Evolutionary conservation across 1,140 invertebrate species (phyloP), one percentile per base, ranked within the genome.

Genomic region (Pinna nobilis): DNA sequence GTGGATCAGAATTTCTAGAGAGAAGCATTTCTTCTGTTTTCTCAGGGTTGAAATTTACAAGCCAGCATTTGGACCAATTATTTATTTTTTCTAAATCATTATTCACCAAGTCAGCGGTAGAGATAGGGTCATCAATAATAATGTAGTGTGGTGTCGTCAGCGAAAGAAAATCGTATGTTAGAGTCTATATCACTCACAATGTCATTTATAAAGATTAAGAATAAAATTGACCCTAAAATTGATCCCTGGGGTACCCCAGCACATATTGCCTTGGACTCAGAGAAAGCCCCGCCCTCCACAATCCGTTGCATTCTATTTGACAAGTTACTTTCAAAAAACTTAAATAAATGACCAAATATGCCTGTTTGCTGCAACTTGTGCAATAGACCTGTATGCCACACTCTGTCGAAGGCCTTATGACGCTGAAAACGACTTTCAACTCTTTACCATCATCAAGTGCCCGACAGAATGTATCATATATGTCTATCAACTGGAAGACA

Each of bases 141-240:
- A 49, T 49, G 20, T 64, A 64, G n/a, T 44, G 61, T 30, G 20
- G 61, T 64, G 41, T 64, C 39, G 32, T 64, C 39, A 18, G 61
- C 61, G 28, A 64, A n/a, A n/a, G n/a, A 64, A 4, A 64, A 18
- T 49, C 44, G 44, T 11, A 64, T 64, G 28, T 44, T 64, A 23
- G 20, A 44, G 32, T 15, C 37, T 6, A 64, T 49, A 9, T 64
- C 61, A 41, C 7, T n/a, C 1, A 64, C 61, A 49, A 64, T 64
- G n/a, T 64, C 39, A 64, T 44, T 44, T 9, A 44, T 44, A 44
- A 44, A 44, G 9, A 44, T 44, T n/a, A 44, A 44, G n/a, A 44
- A 44, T n/a, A n/a, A 44, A 44, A 44, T 9, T 11, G 39, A n/a
- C 9, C 39, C 39, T 11, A 44, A n/a, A 11, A 44, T 44, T n/a